These are phyloP conservation scores for Orthonyx spaldingii DNA, from an alignment of 2,113 vertebrate species.

Conservation along the genomic window DNA sequence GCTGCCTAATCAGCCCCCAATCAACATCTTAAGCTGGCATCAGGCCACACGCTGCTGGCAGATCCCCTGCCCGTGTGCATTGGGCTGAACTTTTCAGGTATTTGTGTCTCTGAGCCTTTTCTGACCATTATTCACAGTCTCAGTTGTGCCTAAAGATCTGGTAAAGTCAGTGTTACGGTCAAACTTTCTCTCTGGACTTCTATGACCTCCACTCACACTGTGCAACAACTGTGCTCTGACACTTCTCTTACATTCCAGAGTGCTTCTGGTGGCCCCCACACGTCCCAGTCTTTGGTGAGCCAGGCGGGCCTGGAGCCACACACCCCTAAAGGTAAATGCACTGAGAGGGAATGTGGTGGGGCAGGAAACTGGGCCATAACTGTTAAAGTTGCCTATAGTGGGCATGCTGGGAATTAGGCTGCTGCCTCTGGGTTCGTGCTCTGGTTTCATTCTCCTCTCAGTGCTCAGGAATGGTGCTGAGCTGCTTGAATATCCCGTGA, in stretches of 20 bases:
- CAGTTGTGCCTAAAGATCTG: neutral
- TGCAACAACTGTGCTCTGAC: neutral
- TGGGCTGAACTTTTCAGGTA: neutral
- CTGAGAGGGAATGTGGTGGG: fast-evolving
- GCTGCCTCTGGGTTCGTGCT: neutral
- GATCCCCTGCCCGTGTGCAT: neutral
- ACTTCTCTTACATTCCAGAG: slow-evolving; percentile 49
- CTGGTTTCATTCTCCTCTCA: neutral
- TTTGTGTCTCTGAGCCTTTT: neutral
- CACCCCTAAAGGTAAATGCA: slow-evolving; percentile 73
- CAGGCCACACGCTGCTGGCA: neutral
- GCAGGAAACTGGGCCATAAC: neutral
- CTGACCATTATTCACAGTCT: neutral
- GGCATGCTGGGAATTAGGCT: neutral
- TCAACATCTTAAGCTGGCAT: neutral
- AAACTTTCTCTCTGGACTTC: neutral
- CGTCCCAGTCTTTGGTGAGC: slow-evolving; percentile 64
- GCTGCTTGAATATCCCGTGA: neutral
- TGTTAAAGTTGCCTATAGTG: neutral
- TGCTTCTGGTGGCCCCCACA: slow-evolving; percentile 28
- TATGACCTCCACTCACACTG: neutral
- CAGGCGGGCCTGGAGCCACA: slow-evolving; percentile 62
- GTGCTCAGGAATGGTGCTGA: neutral
- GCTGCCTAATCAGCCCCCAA: neutral
- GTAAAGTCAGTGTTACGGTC: neutral